Evolutionary conservation across 1,140 invertebrate genomes (phyloP).

Genomic region (Acromyrmex echinatior): DNA sequence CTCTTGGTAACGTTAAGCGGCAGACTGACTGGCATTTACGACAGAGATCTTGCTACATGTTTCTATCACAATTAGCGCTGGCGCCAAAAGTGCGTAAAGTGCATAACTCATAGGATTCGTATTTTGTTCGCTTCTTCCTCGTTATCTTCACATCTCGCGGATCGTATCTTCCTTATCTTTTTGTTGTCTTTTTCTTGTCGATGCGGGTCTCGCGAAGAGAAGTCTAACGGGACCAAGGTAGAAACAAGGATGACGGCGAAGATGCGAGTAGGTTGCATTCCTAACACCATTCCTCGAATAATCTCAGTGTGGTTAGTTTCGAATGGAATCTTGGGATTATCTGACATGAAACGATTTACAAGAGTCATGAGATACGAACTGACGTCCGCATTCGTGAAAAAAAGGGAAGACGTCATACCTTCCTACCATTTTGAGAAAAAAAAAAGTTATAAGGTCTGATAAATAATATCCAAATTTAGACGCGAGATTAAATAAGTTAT

Average conservation of each 20-base stretch:
- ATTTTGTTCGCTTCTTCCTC: not conserved
- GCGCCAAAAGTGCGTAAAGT: constrained; percentile 62
- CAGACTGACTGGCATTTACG: constrained; percentile 60
- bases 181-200: not conserved
- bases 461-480: no score
- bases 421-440: not conserved
- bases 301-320: not conserved
- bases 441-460: not conserved
- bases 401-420: not conserved
- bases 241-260: constrained; percentile 30
- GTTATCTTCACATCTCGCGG: not conserved
- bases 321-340: not conserved
- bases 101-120: constrained; percentile 54
- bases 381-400: not conserved
- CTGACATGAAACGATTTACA: not conserved
- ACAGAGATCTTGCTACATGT: not conserved
- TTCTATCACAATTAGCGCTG: constrained; percentile 50
- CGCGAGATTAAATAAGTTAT: no score
- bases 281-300: constrained; percentile 30
- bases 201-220: not conserved
- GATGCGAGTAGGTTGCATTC: constrained; percentile 34
- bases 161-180: not conserved
- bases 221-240: constrained; percentile 10
- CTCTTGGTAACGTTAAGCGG: constrained; percentile 23
- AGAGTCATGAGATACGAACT: not conserved